phyloP scores from a whole-genome alignment of 2,888 invertebrate genomes.

The Bursaphelenchus okinawaensis region DNA sequence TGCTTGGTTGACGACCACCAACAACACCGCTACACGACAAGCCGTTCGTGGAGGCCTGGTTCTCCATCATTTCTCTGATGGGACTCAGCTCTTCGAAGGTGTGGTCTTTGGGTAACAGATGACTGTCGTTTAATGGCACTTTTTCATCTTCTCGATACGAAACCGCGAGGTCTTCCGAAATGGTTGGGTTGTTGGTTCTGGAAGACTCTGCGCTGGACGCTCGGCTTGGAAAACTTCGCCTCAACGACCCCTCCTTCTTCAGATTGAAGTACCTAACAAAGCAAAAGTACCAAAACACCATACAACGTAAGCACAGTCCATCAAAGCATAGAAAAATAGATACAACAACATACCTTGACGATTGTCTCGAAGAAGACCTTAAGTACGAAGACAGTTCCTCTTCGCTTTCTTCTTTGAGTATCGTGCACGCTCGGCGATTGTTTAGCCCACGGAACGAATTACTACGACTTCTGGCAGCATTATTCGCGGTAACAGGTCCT shows the following conservation, averaged over 20 bases:
- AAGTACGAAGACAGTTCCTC: slow-evolving; percentile 64
- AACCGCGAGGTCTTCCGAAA: neutral
- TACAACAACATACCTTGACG: slow-evolving; percentile 44
- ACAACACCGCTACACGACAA: neutral
- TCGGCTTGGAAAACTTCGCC: neutral
- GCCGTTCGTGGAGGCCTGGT: neutral
- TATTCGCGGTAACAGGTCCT: neutral
- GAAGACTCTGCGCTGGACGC: neutral
- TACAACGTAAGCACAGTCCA: too few species aligned
- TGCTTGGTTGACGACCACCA: neutral
- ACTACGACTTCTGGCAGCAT: slow-evolving; percentile 38
- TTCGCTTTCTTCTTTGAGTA: slow-evolving; percentile 85
- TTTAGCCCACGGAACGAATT: slow-evolving; percentile 47
- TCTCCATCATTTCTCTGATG: slow-evolving; percentile 19
- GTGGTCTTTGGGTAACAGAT: slow-evolving; percentile 1
- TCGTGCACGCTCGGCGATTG: slow-evolving; percentile 70
- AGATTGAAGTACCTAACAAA: slow-evolving; percentile 5
- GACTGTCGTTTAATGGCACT: neutral
- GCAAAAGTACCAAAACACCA: neutral
- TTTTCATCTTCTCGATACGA: neutral
- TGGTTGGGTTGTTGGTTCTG: neutral
- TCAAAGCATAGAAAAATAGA: too few species aligned
- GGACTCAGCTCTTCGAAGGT: slow-evolving; percentile 18
- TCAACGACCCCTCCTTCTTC: neutral
- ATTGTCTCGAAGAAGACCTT: slow-evolving; percentile 53